Evolutionary conservation across 1,140 invertebrate species (phyloP).

Genomic region (Leptinotarsa texana): DNA sequence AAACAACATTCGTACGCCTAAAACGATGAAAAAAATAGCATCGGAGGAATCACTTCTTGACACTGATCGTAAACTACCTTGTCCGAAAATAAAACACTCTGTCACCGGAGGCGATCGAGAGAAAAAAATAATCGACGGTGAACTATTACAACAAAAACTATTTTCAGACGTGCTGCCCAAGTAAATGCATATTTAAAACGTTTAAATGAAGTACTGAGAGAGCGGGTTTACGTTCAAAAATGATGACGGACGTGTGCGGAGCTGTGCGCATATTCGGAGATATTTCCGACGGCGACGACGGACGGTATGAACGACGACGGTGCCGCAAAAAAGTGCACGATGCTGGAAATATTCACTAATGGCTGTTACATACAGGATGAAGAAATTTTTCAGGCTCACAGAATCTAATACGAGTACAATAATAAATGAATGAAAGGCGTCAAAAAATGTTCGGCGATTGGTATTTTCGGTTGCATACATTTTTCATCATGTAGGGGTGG

Average conservation of each 20-base stretch:
- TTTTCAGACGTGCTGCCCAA: not conserved
- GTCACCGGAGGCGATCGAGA: not conserved
- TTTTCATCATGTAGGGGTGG: no score
- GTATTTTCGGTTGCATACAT: no score
- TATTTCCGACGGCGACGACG: not conserved
- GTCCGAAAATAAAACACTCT: constrained; percentile 1
- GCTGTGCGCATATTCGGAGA: constrained; percentile 2
- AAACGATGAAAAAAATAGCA: not conserved
- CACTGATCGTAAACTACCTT: not conserved
- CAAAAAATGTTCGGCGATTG: no score
- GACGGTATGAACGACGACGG: not conserved
- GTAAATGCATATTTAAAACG: constrained; percentile 22
- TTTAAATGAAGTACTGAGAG: constrained; percentile 9
- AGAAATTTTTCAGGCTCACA: no score
- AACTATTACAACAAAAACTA: constrained; percentile 6
- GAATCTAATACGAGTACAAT: no score
- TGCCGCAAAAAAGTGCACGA: no score
- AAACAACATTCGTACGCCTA: not conserved
- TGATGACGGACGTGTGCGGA: constrained; percentile 7
- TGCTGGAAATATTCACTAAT: no score
- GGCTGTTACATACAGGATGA: no score
- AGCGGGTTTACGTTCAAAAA: constrained; percentile 17
- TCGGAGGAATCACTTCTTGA: not conserved
- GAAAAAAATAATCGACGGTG: not conserved
- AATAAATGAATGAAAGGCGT: no score